Evolutionary conservation across 2,113 vertebrate genomes (phyloP), one percentile per base, ranked within the genome.

Genomic region (Rhagologus leucostigma): DNA sequence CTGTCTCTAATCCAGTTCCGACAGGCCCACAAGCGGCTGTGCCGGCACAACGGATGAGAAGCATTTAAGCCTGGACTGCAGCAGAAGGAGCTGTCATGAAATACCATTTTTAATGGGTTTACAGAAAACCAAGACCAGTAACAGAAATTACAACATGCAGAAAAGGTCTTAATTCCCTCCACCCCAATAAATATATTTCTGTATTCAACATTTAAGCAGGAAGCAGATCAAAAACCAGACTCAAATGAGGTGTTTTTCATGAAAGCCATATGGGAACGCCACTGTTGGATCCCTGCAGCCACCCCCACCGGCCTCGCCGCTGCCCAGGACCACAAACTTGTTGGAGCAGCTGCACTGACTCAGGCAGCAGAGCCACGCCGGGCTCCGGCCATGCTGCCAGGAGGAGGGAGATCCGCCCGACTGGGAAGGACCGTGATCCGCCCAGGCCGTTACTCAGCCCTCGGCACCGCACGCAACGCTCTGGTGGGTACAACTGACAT

Each of bases 301-400:
- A 22, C 63, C 49, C 75, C 83, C 30, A 24, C 37, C 0, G 3
- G 78, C 9, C 78, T 16, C 0, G 4, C 49, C 6, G 64, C 65
- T 84, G 87, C 87, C 65, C 62, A n/a, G 90, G 10, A 60, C 32
- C 67, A 37, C 63, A 24, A 22, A 37, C 55, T 32, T 55, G 84
- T 16, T 33, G 59, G 7, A 88, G 39, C 89, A 85, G 89, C 70
- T 39, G 90, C 41, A 20, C 5, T 46, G 90, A 87, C n/a, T 95
- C 90, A 74, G 29, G 49, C 8, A 79, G 75, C 65, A 57, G 65
- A 75, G 57, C 20, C 67, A 35, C 4, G 6, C 65, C 2, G 0
- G 37, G 92, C 69, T 10, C 3, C 0, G 1, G 56, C 56, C 5
- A 0, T 0, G 23, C 64, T 93, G 87, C 69, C 68, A 49, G 37